Percentiles rank a stretch among this genome's conserved stretches.
Evolutionary conservation across 2,797 vertebrate species (phyloP).

Genomic region (Numenius phaeopus): DNA sequence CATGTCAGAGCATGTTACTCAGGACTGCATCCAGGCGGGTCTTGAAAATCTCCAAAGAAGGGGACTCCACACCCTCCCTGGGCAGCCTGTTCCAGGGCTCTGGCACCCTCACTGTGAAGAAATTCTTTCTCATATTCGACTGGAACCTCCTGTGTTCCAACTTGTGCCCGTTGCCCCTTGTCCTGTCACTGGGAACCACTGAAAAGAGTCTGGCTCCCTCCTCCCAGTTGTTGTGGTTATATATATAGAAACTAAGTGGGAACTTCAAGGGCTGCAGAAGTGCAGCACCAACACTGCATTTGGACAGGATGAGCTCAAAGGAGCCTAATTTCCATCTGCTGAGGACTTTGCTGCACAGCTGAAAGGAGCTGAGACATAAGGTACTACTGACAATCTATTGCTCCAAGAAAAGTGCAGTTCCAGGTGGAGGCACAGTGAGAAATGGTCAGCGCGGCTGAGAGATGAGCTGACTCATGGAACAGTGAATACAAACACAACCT

Average conservation of each 20-base stretch:
- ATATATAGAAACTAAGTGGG: background rate
- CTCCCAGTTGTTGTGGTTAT: background rate
- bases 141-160: no score
- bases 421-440: background rate
- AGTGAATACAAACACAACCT: background rate
- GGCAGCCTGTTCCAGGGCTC: no score
- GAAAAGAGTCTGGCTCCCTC: no score
- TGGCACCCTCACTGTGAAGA: no score
- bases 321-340: background rate
- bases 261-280: background rate
- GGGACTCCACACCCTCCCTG: no score
- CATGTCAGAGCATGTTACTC: no score
- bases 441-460: background rate
- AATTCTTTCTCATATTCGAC: no score
- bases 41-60: no score
- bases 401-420: background rate
- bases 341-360: background rate
- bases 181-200: no score
- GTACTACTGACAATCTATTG: background rate
- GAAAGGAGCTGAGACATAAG: background rate
- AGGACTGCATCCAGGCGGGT: no score
- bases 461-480: rapidly evolving
- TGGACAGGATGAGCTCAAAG: background rate
- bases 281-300: background rate
- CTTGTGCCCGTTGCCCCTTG: no score